Base-by-base conservation (phyloP, 1,140 invertebrate species). In the Pogonus chalceus region DNA sequence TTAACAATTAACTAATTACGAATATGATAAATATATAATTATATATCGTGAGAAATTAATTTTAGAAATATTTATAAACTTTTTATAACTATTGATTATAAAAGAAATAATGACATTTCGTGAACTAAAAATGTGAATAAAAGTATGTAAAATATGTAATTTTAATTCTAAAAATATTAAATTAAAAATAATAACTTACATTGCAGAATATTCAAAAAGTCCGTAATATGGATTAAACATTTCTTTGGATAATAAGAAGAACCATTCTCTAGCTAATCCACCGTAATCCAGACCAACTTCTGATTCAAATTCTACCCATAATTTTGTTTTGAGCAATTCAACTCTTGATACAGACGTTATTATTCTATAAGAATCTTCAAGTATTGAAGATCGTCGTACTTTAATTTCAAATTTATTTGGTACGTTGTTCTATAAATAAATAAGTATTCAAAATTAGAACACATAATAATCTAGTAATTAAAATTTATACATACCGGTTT, bases 211-310 rank as follows among this genome's bases (percentile, higher is more conserved):
- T 74, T 99, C 95, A 78, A 99, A 99, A 16, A 99, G 78, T 0
- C 95, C 95, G 73, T 99, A 99, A 68, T 98, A 98, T 1, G 96
- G 96, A 77, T 98, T 98, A 71, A 98, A 98, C 93, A 98, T 98
- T 80, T 99, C 95, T 73, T 96, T 96, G 0, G 94, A 98, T 22
- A 99, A 74, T 23, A 98, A 79, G 76, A 96, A 98, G 77, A 98
- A 99, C 92, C 94, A 98, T 79, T 99, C 96, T 58, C 92, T 78
- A 16, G 91, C 91, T 46, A 98, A 80, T 52, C 96, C 96, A 56
- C 96, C 96, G 72, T 99, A 99, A 77, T 99, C 96, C 24, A 97
- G 76, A 2, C 96, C 95, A 53, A 93, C 86, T 78, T 98, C 96
- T 18, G 91, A 90, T 68, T 98, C 93, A 75, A 99, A 98, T 73